Conservation (phyloP, 2,797 vertebrate genomes). For the Acipenser transmontanus region DNA sequence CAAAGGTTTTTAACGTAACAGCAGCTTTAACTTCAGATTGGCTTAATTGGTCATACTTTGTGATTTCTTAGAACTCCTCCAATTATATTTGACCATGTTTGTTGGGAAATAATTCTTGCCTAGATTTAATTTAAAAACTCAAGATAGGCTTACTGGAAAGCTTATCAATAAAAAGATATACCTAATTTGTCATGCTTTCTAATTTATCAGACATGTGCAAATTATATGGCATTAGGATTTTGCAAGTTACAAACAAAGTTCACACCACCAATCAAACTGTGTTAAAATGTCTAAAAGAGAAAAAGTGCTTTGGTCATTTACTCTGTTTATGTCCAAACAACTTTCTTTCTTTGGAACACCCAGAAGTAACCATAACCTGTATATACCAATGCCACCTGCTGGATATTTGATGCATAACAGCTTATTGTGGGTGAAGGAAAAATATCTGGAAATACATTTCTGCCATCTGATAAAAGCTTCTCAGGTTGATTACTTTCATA, state of each 20-base stretch:
- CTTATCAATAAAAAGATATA: constrained; percentile 13
- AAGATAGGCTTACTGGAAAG: constrained; percentile 23
- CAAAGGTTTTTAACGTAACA: constrained; percentile 9
- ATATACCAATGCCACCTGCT: too few species aligned
- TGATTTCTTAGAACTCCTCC: not conserved
- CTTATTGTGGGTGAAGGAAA: too few species aligned
- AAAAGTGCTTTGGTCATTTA: not conserved
- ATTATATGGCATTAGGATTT: not conserved
- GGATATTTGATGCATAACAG: too few species aligned
- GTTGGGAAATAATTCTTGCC: not conserved
- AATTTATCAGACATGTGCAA: not conserved
- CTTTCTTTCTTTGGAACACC: too few species aligned
- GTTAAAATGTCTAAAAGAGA: not conserved
- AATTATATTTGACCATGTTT: constrained; percentile 6
- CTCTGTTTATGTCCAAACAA: not conserved
- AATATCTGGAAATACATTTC: too few species aligned
- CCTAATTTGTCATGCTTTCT: constrained; percentile 21
- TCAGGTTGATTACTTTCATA: too few species aligned
- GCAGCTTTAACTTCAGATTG: too few species aligned
- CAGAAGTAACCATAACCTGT: too few species aligned
- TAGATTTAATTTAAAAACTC: constrained; percentile 24
- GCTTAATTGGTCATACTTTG: constrained; percentile 23
- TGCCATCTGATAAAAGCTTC: too few species aligned
- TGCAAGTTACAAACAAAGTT: constrained; percentile 3
- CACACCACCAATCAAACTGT: not conserved